These are phyloP conservation scores for Alectoris magna DNA, from an alignment of 2,797 vertebrate genomes.

Conservation along the genomic window DNA sequence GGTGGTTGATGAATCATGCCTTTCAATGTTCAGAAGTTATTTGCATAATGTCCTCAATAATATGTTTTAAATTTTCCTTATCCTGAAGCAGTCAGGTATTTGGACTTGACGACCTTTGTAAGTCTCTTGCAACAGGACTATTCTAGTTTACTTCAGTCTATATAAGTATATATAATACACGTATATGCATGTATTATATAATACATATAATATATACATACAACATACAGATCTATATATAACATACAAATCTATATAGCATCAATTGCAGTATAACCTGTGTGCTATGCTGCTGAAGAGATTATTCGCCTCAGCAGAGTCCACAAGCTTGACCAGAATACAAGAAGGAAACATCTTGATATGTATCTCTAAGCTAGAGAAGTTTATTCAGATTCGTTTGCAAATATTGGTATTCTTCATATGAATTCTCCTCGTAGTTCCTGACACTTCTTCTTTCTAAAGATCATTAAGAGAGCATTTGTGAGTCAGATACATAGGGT, in stretches of 20 bases:
- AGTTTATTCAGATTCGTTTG: neutral
- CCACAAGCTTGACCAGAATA: neutral
- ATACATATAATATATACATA: too few relatives aligned
- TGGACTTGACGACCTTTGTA: neutral
- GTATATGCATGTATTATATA: too few relatives aligned
- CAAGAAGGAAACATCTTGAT: neutral
- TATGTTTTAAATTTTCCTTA: neutral
- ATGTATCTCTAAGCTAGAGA: neutral
- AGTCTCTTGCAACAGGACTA: neutral
- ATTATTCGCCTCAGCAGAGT: neutral
- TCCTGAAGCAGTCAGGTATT: neutral
- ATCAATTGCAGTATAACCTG: neutral
- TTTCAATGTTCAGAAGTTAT: neutral
- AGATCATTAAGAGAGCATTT: neutral
- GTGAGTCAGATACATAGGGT: neutral
- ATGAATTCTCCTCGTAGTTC: neutral
- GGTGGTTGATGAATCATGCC: neutral
- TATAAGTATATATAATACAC: neutral
- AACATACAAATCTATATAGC: neutral
- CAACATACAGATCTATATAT: neutral
- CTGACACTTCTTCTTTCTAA: neutral
- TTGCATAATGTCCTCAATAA: neutral
- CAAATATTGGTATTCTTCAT: neutral
- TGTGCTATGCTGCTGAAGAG: neutral
- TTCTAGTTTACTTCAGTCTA: neutral